Base-by-base conservation (phyloP, 2,113 vertebrate genomes). In the Ctenodactylus gundi region DNA sequence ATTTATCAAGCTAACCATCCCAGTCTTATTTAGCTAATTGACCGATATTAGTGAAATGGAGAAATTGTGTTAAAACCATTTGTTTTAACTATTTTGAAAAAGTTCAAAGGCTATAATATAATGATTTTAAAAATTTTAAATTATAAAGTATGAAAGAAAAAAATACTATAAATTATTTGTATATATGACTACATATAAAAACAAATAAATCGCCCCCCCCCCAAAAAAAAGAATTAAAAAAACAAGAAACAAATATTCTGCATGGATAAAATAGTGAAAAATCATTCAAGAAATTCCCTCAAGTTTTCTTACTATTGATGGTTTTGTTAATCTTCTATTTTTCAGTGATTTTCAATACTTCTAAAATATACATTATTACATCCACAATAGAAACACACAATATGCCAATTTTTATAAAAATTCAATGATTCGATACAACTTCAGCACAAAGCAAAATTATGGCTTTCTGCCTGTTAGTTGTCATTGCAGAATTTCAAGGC, bases 331-430 rank as follows among this genome's bases (percentile, higher is more conserved):
- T 64, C 44, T 93, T 62, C 10, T 89, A 49, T 49, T 93, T 83
- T 92, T 73, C 34, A 83, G 15, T 77, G 90, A 84, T 93, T 93
- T 81, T 36, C 31, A 95, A 88, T 27, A 83, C 39, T 90, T 95
- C 55, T 81, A 92, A 95, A 95, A 82, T 60, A 85, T 70, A 14
- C 55, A 44, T 94, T 93, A 70, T 85, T 93, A 78, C 27, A 53
- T 73, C 72, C 29, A 93, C 25, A 96, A 75, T 60, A 78, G 51
- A 95, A 70, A 58, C 12, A 91, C 1, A 65, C 7, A 67, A 75
- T 20, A 51, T 93, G 75, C 53, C 36, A 78, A 88, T 81, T 96
- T 95, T 94, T 84, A 93, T 58, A 82, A 96, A 95, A 89, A 80
- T n/a, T 55, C 65, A 89, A 55, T 91, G 57, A 95, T 96, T 89